Evolutionary conservation across 1,140 invertebrate genomes (phyloP).

Genomic region (Macrostomum lignano): DNA sequence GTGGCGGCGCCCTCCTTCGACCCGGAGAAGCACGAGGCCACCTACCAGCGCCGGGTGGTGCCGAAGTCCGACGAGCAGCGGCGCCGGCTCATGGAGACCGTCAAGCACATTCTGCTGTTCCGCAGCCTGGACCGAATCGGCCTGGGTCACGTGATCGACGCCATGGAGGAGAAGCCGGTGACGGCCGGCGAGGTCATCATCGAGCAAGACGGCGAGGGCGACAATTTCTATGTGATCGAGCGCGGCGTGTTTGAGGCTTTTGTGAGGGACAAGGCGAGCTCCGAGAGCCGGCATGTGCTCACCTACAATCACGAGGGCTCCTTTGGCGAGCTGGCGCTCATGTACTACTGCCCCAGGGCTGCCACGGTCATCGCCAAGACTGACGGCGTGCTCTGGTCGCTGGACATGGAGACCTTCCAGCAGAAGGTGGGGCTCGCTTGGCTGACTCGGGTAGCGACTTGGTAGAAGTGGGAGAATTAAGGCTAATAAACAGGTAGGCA

Average conservation of each 20-base stretch:
- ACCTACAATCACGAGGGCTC: conserved; percentile 43
- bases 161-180: conserved; percentile 66
- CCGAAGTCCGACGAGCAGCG: conserved; percentile 63
- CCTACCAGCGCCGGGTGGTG: not conserved
- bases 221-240: conserved; percentile 89
- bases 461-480: no score
- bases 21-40: not conserved
- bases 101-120: conserved; percentile 70
- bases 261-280: not conserved
- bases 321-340: conserved; percentile 67
- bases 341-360: conserved; percentile 81
- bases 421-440: no score
- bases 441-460: no score
- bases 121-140: conserved; percentile 51
- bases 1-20: not conserved
- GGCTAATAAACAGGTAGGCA: no score
- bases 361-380: conserved; percentile 39
- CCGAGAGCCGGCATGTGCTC: not conserved
- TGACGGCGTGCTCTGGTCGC: conserved; percentile 46
- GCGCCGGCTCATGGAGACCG: conserved; percentile 53
- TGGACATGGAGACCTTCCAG: conserved; percentile 64
- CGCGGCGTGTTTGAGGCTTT: conserved; percentile 7
- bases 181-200: conserved; percentile 54
- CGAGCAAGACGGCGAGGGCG: conserved; percentile 75
- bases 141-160: conserved; percentile 59